These are phyloP conservation scores for Hephaestus fuliginosus DNA, from an alignment of 2,797 vertebrate genomes.

Conservation along the genomic window DNA sequence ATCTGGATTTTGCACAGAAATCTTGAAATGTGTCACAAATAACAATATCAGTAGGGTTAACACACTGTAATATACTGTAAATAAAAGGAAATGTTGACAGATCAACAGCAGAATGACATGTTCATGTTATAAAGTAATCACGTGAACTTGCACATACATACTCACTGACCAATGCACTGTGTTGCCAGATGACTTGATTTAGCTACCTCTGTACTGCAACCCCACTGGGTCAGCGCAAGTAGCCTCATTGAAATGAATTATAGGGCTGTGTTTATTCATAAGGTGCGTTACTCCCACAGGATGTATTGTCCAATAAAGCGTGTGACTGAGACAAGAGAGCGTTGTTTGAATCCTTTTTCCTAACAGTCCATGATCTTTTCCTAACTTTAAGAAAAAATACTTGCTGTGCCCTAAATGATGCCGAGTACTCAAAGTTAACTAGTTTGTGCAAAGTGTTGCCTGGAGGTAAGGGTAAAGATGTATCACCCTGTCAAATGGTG, in stretches of 20 bases:
- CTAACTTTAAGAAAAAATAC: neutral
- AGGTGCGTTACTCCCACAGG: neutral
- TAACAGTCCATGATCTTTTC: neutral
- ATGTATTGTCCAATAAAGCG: neutral
- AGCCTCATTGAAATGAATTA: neutral
- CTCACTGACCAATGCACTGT: neutral
- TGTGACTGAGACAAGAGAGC: neutral
- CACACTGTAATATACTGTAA: neutral
- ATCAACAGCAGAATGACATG: too few relatives aligned
- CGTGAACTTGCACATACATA: too few relatives aligned
- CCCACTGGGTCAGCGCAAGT: neutral
- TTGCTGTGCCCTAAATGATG: neutral
- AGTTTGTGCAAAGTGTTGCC: neutral
- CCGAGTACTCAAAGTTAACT: neutral
- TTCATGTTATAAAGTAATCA: neutral
- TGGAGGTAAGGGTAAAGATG: neutral
- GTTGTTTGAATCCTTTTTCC: neutral
- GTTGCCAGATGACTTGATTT: neutral
- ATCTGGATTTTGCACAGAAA: neutral
- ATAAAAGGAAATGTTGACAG: neutral
- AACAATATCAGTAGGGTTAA: neutral
- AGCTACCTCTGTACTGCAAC: too few relatives aligned
- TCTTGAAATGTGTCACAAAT: neutral
- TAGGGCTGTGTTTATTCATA: neutral
- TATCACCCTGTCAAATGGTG: neutral